Conservation (phyloP, 2,888 invertebrate species). For the Melanargia galathea region DNA sequence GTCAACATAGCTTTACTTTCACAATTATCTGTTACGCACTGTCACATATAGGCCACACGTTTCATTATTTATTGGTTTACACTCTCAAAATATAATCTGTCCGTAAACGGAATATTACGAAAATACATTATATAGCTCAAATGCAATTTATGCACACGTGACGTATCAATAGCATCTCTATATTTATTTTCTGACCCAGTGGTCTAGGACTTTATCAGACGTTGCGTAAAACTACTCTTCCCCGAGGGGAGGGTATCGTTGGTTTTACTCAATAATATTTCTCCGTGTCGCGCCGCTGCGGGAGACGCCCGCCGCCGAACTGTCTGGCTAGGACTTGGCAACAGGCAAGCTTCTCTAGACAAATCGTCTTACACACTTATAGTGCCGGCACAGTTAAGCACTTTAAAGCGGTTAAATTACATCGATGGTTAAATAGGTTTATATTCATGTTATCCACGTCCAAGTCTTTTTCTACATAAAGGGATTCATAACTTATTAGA, state of each 20-base stretch:
- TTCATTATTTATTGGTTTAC: too few relatives aligned
- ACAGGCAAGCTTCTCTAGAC: constrained; percentile 10
- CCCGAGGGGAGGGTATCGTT: background rate
- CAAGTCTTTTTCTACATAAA: background rate
- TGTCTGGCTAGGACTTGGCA: constrained; percentile 36
- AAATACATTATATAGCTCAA: too few relatives aligned
- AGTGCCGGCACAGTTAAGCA: too few relatives aligned
- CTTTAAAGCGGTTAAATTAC: too few relatives aligned
- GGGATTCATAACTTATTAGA: too few relatives aligned
- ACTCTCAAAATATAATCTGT: too few relatives aligned
- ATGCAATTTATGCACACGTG: background rate
- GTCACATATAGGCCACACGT: too few relatives aligned
- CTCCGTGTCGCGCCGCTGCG: constrained; percentile 26
- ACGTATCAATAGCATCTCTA: background rate
- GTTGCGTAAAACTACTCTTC: background rate
- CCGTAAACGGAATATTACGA: too few relatives aligned
- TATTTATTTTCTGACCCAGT: constrained; percentile 1
- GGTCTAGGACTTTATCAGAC: background rate
- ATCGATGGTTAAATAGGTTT: constrained; percentile 10
- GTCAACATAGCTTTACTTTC: too few relatives aligned
- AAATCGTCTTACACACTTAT: constrained; percentile 19
- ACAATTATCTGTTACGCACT: too few relatives aligned
- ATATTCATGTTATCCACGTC: background rate
- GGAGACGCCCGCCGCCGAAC: constrained; percentile 28
- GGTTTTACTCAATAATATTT: constrained; percentile 16